phyloP scores from a whole-genome alignment of 1,140 invertebrate genomes.

The Linepithema humile region DNA sequence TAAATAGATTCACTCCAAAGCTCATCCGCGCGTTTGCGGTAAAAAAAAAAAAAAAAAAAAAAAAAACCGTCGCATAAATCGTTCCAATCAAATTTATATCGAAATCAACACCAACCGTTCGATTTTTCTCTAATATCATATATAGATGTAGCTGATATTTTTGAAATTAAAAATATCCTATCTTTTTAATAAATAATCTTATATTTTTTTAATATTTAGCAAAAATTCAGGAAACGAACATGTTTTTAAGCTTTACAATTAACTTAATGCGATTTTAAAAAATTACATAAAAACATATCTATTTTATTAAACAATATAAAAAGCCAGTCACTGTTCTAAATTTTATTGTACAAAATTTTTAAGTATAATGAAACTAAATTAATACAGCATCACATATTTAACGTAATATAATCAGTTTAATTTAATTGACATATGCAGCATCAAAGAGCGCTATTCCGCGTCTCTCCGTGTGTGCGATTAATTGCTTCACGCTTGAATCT shows the following conservation, averaged over 20 bases:
- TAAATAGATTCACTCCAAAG: slow-evolving; percentile 33
- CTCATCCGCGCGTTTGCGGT: slow-evolving; percentile 26
- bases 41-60: too few relatives aligned
- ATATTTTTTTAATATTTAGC: not conserved
- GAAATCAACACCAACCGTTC: not conserved
- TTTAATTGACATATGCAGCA: too few relatives aligned
- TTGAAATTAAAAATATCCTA: not conserved
- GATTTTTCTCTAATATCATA: not conserved
- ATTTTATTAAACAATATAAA: not conserved
- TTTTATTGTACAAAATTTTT: not conserved
- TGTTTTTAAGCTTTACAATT: not conserved
- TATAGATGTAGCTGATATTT: not conserved
- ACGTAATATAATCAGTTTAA: too few relatives aligned
- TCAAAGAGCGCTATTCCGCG: not conserved
- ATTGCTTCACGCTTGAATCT: not conserved
- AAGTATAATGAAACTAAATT: not conserved
- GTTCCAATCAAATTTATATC: slow-evolving; percentile 14
- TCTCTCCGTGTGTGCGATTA: not conserved
- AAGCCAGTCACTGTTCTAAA: not conserved
- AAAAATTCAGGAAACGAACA: not conserved
- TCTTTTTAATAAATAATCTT: not conserved
- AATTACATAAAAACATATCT: not conserved
- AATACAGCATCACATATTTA: too few relatives aligned
- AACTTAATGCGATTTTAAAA: not conserved
- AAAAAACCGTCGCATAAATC: slow-evolving; percentile 21